Evolutionary conservation across 1,140 invertebrate species (phyloP).

Genomic region (Bradysia coprophila): DNA sequence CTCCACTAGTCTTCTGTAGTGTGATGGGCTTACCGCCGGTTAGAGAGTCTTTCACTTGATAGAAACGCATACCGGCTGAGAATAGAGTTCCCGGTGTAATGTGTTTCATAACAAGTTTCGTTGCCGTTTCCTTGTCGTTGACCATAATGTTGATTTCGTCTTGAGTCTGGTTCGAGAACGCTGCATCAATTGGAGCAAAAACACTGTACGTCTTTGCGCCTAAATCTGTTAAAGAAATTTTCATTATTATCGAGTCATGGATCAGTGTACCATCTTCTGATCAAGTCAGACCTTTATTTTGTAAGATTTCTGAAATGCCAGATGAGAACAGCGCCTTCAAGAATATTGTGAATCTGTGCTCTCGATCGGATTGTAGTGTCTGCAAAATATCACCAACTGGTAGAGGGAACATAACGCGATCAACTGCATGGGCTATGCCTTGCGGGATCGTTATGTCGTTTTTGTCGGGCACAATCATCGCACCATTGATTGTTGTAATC

Average conservation of each 20-base stretch:
- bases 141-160: conserved; percentile 37
- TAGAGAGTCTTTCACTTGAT: conserved; percentile 60
- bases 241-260: not conserved
- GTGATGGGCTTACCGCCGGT: conserved; percentile 40
- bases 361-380: conserved; percentile 60
- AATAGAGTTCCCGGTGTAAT: conserved; percentile 57
- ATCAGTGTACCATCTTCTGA: not conserved
- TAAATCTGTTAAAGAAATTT: not conserved
- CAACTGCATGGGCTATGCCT: conserved; percentile 70
- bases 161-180: conserved; percentile 45
- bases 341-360: conserved; percentile 58
- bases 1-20: conserved; percentile 52
- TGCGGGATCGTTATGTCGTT: conserved; percentile 64
- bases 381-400: conserved; percentile 66
- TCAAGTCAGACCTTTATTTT: conserved; percentile 16
- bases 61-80: conserved; percentile 68
- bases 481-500: conserved; percentile 69
- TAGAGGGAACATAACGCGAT: conserved; percentile 72
- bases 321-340: conserved; percentile 53
- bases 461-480: conserved; percentile 54
- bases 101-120: conserved; percentile 58
- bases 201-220: conserved; percentile 42
- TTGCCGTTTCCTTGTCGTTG: conserved; percentile 40
- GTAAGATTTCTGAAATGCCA: conserved; percentile 49
- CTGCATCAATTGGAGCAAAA: conserved; percentile 66